Conservation (phyloP, 2,888 invertebrate genomes). For the Ptychoptera albimana region DNA sequence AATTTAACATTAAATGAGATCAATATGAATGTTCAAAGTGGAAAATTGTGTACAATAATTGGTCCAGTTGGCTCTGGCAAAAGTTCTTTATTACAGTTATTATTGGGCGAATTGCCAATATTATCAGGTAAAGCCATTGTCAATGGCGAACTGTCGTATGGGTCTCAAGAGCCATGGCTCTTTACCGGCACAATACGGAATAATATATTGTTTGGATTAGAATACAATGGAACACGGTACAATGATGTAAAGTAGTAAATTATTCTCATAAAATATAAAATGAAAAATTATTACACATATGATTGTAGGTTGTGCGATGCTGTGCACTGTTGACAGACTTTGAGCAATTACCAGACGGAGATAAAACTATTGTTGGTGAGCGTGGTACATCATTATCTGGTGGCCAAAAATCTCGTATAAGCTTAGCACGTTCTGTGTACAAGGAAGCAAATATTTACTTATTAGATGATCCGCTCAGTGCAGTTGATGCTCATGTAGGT, state of each 20-base stretch:
- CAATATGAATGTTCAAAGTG: conserved; percentile 39
- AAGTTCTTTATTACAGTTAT: conserved; percentile 34
- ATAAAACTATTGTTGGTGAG: conserved; percentile 56
- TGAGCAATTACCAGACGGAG: conserved; percentile 39
- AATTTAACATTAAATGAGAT: conserved; percentile 38
- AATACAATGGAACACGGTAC: conserved; percentile 43
- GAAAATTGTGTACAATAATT: conserved; percentile 61
- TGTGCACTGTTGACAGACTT: conserved; percentile 39
- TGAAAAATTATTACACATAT: too few species aligned
- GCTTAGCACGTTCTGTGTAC: conserved; percentile 75
- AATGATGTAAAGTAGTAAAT: conserved; percentile 19
- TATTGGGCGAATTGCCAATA: conserved; percentile 43
- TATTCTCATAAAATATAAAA: too few species aligned
- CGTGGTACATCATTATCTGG: conserved; percentile 72
- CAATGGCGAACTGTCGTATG: conserved; percentile 41
- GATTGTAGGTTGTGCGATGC: conserved; percentile 25
- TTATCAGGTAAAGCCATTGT: conserved; percentile 33
- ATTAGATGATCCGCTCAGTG: conserved; percentile 81
- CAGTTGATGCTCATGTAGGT: conserved; percentile 86
- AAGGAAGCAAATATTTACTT: conserved; percentile 74
- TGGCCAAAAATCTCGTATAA: conserved; percentile 77
- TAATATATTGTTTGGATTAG: conserved; percentile 60
- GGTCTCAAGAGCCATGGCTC: conserved; percentile 54
- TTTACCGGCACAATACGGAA: conserved; percentile 45
- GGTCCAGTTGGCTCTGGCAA: conserved; percentile 83